Evolutionary conservation across 2,113 vertebrate genomes (phyloP), one percentile per base, ranked within the genome.

Genomic region (Uropsilus gracilis): DNA sequence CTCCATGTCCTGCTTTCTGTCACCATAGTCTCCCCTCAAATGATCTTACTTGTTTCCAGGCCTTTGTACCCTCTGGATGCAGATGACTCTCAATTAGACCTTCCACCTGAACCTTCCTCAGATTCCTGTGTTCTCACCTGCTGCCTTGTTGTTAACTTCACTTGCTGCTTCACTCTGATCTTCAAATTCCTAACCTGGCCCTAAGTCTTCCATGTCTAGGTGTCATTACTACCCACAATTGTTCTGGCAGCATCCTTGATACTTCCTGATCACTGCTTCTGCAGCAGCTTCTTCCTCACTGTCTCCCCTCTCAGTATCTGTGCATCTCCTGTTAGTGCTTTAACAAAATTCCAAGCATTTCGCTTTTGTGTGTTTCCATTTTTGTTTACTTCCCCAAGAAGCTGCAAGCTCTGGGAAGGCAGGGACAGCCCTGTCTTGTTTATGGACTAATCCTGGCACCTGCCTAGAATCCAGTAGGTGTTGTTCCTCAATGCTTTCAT

Each of bases 281-380:
- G 0, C 13, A 73, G 81, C 37, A 94, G 30, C 17, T 95, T 72
- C 37, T 39, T 88, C 32, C n/a, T n/a, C 34, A 12, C 24, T 53
- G 44, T 86, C 22, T 14, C 30, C 34, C 78, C 5, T 75, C 30
- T 82, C 34, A 30, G 61, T 34, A 75, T 9, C 1, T 26, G 18
- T 85, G 3, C 26, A 16, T 91, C 68, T 90, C 34, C 42, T 95
- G 39, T 81, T 87, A 80, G 26, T 28, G 46, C 8, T 48, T 94
- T 53, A 86, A 46, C n/a, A 76, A 16, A 93, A 55, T 75, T 77
- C 50, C 32, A 80, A 32, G 20, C 37, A 64, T 61, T 90, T 97
- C 42, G 64, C 92, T 94, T 75, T 39, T 87, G 17, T 37, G 10
- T 86, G 34, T 91, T 83, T 73, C 18, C 32, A 68, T 77, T 75